A percentile compares a stretch with the other conserved stretches of the same genome.
These are phyloP conservation scores for Helicoverpa assulta DNA, from an alignment of 2,888 invertebrate species.

Conservation along the genomic window DNA sequence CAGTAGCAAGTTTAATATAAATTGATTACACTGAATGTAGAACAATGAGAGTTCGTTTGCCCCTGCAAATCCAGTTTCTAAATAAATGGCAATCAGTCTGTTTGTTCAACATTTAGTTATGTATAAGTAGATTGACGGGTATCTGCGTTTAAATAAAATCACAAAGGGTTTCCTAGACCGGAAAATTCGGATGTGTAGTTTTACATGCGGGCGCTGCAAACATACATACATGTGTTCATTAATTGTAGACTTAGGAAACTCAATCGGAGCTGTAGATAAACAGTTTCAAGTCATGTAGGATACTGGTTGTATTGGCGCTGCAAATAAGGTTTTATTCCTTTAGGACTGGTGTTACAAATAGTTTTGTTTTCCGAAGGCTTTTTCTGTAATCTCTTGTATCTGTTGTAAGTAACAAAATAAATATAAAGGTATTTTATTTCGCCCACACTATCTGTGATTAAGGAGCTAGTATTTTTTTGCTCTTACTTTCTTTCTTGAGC, in stretches of 20 bases:
- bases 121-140: constrained; percentile 61
- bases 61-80: constrained; percentile 68
- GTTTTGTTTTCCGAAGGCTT: constrained; percentile 7
- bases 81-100: constrained; percentile 66
- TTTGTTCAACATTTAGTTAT: constrained; percentile 61
- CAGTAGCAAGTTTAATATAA: constrained; percentile 69
- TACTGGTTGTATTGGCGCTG: constrained; percentile 30
- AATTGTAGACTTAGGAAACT: constrained; percentile 67
- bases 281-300: constrained; percentile 41
- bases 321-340: constrained; percentile 29
- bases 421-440: background rate
- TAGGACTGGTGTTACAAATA: constrained; percentile 2
- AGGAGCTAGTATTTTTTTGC: background rate
- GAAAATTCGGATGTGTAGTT: constrained; percentile 85
- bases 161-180: constrained; percentile 85
- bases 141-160: constrained; percentile 75
- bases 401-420: background rate
- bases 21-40: constrained; percentile 74
- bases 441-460: background rate
- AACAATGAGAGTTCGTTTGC: constrained; percentile 76
- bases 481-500: background rate
- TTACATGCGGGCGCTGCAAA: constrained; percentile 85
- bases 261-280: constrained; percentile 52
- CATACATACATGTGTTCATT: constrained; percentile 62
- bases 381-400: background rate